phyloP scores from a whole-genome alignment of 2,888 invertebrate genomes.

The Lamproptera curius region DNA sequence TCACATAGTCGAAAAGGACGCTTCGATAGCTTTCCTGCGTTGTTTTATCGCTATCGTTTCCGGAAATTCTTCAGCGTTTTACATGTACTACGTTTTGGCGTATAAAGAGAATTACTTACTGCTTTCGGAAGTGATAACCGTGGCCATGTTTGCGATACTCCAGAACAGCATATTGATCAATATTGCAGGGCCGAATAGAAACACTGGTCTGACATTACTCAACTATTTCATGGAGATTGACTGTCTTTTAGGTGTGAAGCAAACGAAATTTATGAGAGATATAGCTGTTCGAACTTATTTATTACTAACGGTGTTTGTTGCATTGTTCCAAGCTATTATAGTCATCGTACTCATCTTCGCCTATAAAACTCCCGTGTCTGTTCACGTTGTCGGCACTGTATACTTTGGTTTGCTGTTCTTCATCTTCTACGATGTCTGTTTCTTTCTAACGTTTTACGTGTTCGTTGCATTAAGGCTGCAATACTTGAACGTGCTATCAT shows the following conservation, averaged over 20 bases:
- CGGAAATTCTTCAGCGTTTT: constrained; percentile 20
- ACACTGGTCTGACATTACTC: constrained; percentile 36
- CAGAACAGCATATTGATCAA: constrained; percentile 38
- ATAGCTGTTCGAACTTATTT: constrained; percentile 30
- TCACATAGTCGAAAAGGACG: constrained; percentile 32
- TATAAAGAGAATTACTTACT: constrained; percentile 32
- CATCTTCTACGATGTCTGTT: constrained; percentile 40
- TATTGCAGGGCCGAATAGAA: constrained; percentile 38
- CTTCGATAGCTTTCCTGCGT: constrained; percentile 8
- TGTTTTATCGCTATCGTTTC: constrained; percentile 3
- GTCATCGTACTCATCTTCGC: constrained; percentile 19
- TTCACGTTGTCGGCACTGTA: constrained; percentile 33
- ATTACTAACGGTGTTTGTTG: constrained; percentile 24
- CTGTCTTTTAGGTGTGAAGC: constrained; percentile 41
- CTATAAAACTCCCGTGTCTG: constrained; percentile 18
- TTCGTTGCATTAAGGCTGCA: constrained; percentile 42
- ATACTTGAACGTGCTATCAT: constrained; percentile 53
- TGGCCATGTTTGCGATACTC: constrained; percentile 36
- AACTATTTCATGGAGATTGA: constrained; percentile 46
- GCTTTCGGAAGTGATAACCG: constrained; percentile 38
- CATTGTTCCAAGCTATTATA: constrained; percentile 31
- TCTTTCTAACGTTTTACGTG: constrained; percentile 32
- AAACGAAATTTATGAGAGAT: constrained; percentile 52
- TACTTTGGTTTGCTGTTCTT: constrained; percentile 40
- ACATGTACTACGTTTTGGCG: constrained; percentile 32